phyloP scores from a whole-genome alignment of 2,797 vertebrate genomes.

The Chaunax sp. region DNA sequence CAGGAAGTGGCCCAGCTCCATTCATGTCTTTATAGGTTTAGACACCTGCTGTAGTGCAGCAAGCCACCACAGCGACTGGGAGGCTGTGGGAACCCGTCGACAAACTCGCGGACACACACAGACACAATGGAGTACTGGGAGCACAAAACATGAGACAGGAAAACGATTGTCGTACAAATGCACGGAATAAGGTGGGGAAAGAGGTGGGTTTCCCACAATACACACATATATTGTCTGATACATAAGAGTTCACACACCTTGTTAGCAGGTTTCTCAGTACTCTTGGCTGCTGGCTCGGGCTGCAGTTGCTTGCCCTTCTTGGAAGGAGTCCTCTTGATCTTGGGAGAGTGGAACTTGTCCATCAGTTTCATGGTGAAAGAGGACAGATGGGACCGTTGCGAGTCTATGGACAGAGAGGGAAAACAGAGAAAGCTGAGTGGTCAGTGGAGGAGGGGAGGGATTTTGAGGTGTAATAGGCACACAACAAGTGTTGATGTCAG shows the following conservation, averaged over 20 bases:
- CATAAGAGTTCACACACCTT: constrained; percentile 82
- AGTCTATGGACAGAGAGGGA: constrained; percentile 84
- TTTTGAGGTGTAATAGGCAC: background rate
- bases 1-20: constrained; percentile 54
- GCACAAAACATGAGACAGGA: constrained; percentile 47
- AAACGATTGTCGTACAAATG: constrained; percentile 57
- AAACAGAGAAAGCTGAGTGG: constrained; percentile 33
- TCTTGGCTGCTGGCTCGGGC: constrained; percentile 89
- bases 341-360: constrained; percentile 99
- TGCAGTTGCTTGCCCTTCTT: constrained; percentile 96
- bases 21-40: constrained; percentile 61
- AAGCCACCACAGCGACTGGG: constrained; percentile 40
- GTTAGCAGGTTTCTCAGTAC: constrained; percentile 91
- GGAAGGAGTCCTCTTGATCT: constrained; percentile 97
- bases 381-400: constrained; percentile 96
- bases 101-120: constrained; percentile 33
- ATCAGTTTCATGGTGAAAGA: constrained; percentile 99
- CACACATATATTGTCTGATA: constrained; percentile 17
- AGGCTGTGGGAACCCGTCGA: constrained; percentile 69
- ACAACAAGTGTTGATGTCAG: constrained; percentile 23
- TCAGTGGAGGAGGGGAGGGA: constrained; percentile 35
- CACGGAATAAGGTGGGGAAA: constrained; percentile 53
- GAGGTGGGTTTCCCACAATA: constrained; percentile 56
- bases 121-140: constrained; percentile 58
- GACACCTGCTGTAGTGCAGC: constrained; percentile 66